phyloP scores from a whole-genome alignment of 2,797 vertebrate species.

The Mormyrus hasselquistii region DNA sequence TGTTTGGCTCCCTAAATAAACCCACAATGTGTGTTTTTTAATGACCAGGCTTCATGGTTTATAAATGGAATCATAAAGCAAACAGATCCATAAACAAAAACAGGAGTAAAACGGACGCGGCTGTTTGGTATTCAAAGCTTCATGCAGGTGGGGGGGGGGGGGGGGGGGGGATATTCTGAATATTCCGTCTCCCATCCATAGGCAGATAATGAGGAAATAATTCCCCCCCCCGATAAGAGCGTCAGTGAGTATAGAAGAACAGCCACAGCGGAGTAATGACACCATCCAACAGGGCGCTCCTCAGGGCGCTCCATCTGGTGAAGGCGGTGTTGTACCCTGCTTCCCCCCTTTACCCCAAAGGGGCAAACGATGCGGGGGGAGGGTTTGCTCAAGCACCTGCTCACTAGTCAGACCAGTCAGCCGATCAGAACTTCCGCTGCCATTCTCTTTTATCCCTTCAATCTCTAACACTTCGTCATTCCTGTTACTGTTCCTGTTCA shows the following conservation, averaged over 20 bases:
- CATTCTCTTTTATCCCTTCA: constrained; percentile 6
- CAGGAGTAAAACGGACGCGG: background rate
- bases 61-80: background rate
- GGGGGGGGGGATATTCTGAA: background rate
- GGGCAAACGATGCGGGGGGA: background rate
- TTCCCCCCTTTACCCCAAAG: background rate
- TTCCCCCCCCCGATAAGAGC: background rate
- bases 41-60: background rate
- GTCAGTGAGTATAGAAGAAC: background rate
- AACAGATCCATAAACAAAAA: background rate
- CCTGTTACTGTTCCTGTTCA: background rate
- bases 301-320: no score
- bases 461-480: background rate
- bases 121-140: background rate
- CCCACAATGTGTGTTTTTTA: background rate
- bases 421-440: background rate
- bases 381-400: background rate
- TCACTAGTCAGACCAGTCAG: background rate
- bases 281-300: background rate
- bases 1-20: background rate
- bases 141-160: background rate
- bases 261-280: background rate
- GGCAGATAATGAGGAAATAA: constrained; percentile 18
- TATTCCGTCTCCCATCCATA: background rate
- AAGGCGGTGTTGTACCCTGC: background rate